Percentiles rank a stretch among this genome's conserved stretches.
Conservation (phyloP, 2,113 vertebrate genomes). For the Emydocephalus ijimae region DNA sequence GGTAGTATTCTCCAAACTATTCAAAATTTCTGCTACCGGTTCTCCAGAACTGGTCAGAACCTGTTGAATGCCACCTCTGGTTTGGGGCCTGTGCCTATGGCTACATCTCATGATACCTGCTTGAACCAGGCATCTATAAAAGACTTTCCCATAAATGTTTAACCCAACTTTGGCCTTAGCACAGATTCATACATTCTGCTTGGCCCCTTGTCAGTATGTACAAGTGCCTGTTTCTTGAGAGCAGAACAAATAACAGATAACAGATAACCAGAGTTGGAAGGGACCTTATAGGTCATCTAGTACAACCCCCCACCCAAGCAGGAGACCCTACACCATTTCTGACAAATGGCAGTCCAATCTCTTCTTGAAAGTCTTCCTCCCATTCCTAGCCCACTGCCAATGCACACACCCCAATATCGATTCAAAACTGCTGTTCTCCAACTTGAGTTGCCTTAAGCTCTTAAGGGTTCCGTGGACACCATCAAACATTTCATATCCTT, state of each 20-base stretch:
- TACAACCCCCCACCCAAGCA: too few species aligned
- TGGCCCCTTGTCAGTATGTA: neutral
- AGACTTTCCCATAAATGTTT: neutral
- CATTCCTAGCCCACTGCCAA: neutral
- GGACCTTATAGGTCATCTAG: too few species aligned
- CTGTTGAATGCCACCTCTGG: too few species aligned
- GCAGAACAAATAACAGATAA: neutral
- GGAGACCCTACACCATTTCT: too few species aligned
- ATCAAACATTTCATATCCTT: neutral
- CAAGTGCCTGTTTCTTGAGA: neutral
- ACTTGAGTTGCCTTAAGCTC: neutral
- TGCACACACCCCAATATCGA: neutral
- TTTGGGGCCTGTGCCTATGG: neutral
- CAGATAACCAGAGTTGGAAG: too few species aligned
- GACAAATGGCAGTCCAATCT: too few species aligned
- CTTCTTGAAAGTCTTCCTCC: neutral
- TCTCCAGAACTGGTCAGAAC: too few species aligned
- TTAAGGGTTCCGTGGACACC: neutral
- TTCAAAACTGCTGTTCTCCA: neutral
- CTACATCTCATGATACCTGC: neutral
- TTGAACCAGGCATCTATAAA: neutral
- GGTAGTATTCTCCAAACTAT: too few species aligned
- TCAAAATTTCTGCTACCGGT: too few species aligned
- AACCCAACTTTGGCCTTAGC: neutral
- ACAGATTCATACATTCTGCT: neutral